Percentiles rank a stretch among this genome's conserved stretches.
Evolutionary conservation across 1,140 invertebrate species (phyloP).

Genomic region (Panagrolaimus sp.): DNA sequence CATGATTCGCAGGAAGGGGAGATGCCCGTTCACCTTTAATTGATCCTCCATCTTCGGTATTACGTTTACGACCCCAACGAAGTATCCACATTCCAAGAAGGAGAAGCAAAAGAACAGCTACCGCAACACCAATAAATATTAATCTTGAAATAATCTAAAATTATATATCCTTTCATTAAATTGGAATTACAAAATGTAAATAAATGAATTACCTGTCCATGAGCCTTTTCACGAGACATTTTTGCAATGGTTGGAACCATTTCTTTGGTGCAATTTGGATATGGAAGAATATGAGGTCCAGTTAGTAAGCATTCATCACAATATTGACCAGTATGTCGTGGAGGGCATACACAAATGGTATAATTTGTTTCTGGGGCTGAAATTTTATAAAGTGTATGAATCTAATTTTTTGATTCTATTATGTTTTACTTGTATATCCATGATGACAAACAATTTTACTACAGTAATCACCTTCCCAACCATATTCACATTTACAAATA

Average conservation of each 20-base stretch:
- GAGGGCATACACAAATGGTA: slow-evolving; percentile 29
- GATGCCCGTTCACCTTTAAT: neutral
- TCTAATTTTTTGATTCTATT: neutral
- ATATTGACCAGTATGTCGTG: slow-evolving; percentile 29
- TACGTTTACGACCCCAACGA: slow-evolving; percentile 8
- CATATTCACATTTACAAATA: slow-evolving; percentile 33
- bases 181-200: too few relatives aligned
- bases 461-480: slow-evolving; percentile 43
- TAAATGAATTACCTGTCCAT: neutral
- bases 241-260: slow-evolving; percentile 25
- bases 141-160: neutral
- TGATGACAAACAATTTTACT: slow-evolving; percentile 45
- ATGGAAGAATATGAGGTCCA: slow-evolving; percentile 29
- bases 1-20: too few relatives aligned
- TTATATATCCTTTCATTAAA: too few relatives aligned
- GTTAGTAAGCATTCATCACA: slow-evolving; percentile 33
- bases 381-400: neutral
- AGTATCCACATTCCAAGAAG: slow-evolving; percentile 12
- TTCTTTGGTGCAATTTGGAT: slow-evolving; percentile 35
- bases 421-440: slow-evolving; percentile 33
- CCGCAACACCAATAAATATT: neutral
- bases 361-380: slow-evolving; percentile 11
- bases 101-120: neutral
- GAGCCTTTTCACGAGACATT: slow-evolving; percentile 23
- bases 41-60: neutral